Evolutionary conservation across 2,113 vertebrate species (phyloP), one percentile per base, ranked within the genome.

Genomic region (Probosciger aterrimus): DNA sequence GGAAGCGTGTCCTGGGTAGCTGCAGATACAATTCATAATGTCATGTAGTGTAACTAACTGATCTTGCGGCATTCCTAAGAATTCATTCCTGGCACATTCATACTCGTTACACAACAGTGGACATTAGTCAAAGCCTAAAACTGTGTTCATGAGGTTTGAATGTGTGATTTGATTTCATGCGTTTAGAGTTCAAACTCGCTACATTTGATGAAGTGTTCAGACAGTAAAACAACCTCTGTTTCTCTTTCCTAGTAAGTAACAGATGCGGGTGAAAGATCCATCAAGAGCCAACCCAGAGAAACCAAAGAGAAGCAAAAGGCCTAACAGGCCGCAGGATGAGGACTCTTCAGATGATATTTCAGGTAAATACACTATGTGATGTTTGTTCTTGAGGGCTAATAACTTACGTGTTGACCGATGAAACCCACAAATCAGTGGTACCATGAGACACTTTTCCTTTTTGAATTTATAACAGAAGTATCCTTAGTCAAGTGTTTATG

Each of bases 181-280:
- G 78, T 92, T 75, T 57, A 41, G 47, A 28, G 19, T 87, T 87
- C 39, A 73, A 31, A 90, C 16, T 71, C 12, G 7, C 37, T 77
- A 8, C 19, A 15, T 78, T 28, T 33, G 12, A 5, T 59, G 27
- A 81, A 87, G 31, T 1, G 1, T 75, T 85, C 64, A 30, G 49
- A 27, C 53, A 69, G 19, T 81, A 37, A 57, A 80, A n/a, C 43
- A 88, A 73, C 33, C 4, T 18, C 19, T 86, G 22, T 93, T 79
- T 67, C 24, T 92, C 39, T 67, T 95, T 96, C 83, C 35, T 92
- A 97, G 97, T 95, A 93, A 98, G 91, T 98, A 98, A 98, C 99
- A 99, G 98, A 99, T 99, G 99, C 98, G 99, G 98, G 98, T 99
- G 89, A 99, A 99, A 96, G 99, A 99, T 96, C 99, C 99, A 71